phyloP scores from a whole-genome alignment of 1,140 invertebrate species.

The Drosophila sp. region DNA sequence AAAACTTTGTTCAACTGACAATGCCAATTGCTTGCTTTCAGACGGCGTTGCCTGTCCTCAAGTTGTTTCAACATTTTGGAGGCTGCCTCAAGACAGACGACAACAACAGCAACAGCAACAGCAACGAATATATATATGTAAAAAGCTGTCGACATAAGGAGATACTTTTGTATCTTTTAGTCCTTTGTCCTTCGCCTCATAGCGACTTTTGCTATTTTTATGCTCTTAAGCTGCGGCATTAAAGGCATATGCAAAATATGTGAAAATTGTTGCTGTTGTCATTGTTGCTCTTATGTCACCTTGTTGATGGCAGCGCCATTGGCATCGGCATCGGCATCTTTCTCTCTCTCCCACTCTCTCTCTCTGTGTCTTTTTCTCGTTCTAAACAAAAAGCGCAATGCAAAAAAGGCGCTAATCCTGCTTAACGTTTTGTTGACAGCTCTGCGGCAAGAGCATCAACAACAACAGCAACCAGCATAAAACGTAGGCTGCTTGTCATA shows the following conservation, averaged over 20 bases:
- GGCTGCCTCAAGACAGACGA: constrained; percentile 30
- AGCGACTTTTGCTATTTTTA: constrained; percentile 76
- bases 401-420: constrained; percentile 58
- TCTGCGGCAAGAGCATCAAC: constrained; percentile 45
- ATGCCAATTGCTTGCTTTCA: constrained; percentile 54
- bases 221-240: constrained; percentile 67
- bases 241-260: constrained; percentile 76
- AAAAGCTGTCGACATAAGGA: constrained; percentile 62
- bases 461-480: constrained; percentile 26
- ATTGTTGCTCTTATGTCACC: constrained; percentile 60
- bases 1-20: constrained; percentile 74
- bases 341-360: neutral
- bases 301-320: constrained; percentile 56
- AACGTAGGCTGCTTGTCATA: constrained; percentile 39
- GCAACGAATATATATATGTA: constrained; percentile 43
- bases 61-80: constrained; percentile 58
- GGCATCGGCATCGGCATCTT: neutral
- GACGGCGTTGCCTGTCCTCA: constrained; percentile 19
- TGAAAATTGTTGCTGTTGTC: constrained; percentile 25
- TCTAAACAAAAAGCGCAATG: constrained; percentile 59
- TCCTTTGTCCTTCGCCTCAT: constrained; percentile 18
- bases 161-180: constrained; percentile 64
- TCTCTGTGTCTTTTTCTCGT: neutral
- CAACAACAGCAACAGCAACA: constrained; percentile 8
- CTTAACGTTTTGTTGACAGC: constrained; percentile 74